Evolutionary conservation across 1,140 invertebrate species (phyloP).

Genomic region (Saccostrea glomerata): DNA sequence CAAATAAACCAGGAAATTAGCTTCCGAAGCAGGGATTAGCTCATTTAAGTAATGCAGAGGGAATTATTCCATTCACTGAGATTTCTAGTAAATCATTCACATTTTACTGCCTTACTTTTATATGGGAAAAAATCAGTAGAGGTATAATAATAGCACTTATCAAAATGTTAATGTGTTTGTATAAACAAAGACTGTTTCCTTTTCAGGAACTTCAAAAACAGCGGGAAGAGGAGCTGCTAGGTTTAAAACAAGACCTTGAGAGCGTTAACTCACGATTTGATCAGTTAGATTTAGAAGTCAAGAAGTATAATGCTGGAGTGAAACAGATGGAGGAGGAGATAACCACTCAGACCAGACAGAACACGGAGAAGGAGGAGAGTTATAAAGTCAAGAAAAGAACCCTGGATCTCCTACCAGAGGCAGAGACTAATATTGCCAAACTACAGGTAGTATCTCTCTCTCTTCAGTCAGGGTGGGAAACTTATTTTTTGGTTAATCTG

Average conservation of each 20-base stretch:
- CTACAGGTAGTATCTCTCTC: constrained; percentile 71
- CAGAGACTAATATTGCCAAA: constrained; percentile 84
- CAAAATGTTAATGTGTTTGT: too few species aligned
- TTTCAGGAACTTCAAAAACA: constrained; percentile 75
- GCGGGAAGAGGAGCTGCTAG: constrained; percentile 74
- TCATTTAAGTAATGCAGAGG: too few species aligned
- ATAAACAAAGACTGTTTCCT: neutral
- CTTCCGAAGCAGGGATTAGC: too few species aligned
- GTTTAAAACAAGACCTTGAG: constrained; percentile 72
- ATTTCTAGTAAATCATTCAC: too few species aligned
- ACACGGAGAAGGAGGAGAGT: constrained; percentile 73
- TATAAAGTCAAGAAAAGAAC: constrained; percentile 82
- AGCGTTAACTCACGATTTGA: constrained; percentile 69
- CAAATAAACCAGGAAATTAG: too few species aligned
- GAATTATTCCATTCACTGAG: too few species aligned
- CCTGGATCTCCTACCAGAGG: constrained; percentile 83
- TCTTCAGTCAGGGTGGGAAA: too few species aligned
- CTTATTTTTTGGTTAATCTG: too few species aligned
- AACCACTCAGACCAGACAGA: constrained; percentile 56
- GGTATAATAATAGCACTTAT: too few species aligned
- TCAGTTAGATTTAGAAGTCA: constrained; percentile 69
- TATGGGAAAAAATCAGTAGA: too few species aligned
- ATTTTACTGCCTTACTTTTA: too few species aligned
- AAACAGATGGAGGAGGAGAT: constrained; percentile 76
- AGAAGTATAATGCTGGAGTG: constrained; percentile 71